Base-by-base conservation (phyloP, 2,888 invertebrate genomes). In the Protodeltote pygarga region DNA sequence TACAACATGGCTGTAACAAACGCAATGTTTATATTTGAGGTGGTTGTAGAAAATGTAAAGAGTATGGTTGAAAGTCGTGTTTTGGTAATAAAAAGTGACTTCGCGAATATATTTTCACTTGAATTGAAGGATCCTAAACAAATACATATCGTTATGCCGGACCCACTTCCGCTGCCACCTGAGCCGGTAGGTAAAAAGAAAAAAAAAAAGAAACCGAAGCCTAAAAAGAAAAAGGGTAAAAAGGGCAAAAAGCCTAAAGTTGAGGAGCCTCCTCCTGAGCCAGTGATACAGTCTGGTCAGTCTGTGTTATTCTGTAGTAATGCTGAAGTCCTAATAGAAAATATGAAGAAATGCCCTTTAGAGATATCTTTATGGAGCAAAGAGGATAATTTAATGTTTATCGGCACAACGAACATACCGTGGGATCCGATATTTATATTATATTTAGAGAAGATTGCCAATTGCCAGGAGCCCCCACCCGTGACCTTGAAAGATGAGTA, bases 61-160 rank as follows among this genome's bases (percentile, higher is more conserved):
- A 87, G 81, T 64, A 58, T 83, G 52, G 80, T 85, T 1, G 80
- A 84, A 35, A 87, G 81, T 50, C 75, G 85, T 5, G 60, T 68
- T 16, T 73, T 91, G 29, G 76, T 89, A 3, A 87, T 92, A 49
- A 81, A 74, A 62, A 84, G 85, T 65, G 90, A 91, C 44, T 92
- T 92, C 46, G 87, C 82, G 3, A 85, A 91, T 55, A 77, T 92
- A 62, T 91, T 92, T 59, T 89, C 92, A 3, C 69, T 91, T 8
- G 90, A 90, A 59, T 58, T 91, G 10, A 89, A 82, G 70, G 91
- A 91, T 70, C 91, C 92, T 3, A 92, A 91, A 57, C 83, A 84
- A 62, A 82, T 91, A 87, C 80, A 89, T 29, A 89, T 91, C 46
- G 79, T 83, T 0, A 90, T 90, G 54, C 91, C 91, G 9, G 90